A percentile compares a stretch with the other conserved stretches of the same genome.
These are phyloP conservation scores for Drosophila teissieri DNA, from an alignment of 1,140 invertebrate species.

Conservation along the genomic window DNA sequence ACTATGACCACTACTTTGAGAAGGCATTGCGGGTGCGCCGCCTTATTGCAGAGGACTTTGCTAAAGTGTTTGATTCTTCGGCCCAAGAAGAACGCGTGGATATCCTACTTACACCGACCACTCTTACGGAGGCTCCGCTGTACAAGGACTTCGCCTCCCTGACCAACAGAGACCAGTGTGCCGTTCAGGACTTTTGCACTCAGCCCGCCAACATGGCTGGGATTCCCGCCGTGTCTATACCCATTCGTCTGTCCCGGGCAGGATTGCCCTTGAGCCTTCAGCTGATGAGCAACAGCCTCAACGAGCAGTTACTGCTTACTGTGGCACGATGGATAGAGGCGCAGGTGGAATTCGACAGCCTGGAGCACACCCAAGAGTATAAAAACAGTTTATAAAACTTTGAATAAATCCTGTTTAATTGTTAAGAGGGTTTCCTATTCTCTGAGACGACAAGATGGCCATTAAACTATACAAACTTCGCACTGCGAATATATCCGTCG, in stretches of 20 bases:
- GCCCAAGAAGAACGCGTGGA: constrained; percentile 87
- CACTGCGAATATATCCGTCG: constrained; percentile 67
- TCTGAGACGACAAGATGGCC: constrained; percentile 1
- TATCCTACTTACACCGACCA: constrained; percentile 96
- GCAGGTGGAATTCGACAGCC: constrained; percentile 87
- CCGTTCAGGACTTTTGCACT: constrained; percentile 96
- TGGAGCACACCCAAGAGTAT: constrained; percentile 50
- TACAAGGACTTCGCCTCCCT: constrained; percentile 92
- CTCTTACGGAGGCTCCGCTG: constrained; percentile 91
- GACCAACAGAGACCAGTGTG: constrained; percentile 94
- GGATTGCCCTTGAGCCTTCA: constrained; percentile 96
- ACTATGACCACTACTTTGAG: constrained; percentile 96
- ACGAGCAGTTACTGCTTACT: constrained; percentile 91
- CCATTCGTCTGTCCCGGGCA: constrained; percentile 91
- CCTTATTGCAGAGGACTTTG: constrained; percentile 95
- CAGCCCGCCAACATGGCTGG: constrained; percentile 98
- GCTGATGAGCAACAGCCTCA: constrained; percentile 93
- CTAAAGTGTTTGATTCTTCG: constrained; percentile 87
- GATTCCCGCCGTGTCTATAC: constrained; percentile 95
- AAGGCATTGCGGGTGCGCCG: constrained; percentile 95
- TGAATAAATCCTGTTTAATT: constrained; percentile 20
- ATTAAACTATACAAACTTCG: constrained; percentile 59
- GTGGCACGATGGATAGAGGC: constrained; percentile 94
- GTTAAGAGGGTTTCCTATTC: background rate
- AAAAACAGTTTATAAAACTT: constrained; percentile 15